These are phyloP conservation scores for Physocephala rufipes DNA, from an alignment of 2,888 invertebrate species.

Conservation along the genomic window DNA sequence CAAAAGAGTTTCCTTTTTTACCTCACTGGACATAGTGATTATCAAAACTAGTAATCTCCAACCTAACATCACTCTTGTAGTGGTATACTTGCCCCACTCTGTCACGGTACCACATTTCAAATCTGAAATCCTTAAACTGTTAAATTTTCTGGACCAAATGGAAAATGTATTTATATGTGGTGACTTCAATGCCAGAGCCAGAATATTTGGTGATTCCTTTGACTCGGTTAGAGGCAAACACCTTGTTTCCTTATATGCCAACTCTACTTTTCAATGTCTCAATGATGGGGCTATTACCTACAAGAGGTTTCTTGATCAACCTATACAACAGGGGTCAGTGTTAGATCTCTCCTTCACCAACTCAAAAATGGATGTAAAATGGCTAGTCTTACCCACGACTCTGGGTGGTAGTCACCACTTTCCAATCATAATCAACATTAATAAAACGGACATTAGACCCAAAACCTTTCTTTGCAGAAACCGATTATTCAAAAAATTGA, in stretches of 20 bases:
- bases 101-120: neutral
- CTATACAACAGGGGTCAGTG: neutral
- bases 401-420: conserved; percentile 12
- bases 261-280: neutral
- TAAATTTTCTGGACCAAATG: neutral
- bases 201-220: neutral
- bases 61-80: neutral
- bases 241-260: neutral
- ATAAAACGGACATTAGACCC: neutral
- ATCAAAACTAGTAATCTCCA: neutral
- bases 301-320: neutral
- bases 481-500: no score
- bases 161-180: neutral
- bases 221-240: neutral
- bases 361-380: neutral
- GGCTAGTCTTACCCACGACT: neutral
- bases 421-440: neutral
- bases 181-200: neutral
- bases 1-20: neutral
- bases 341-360: neutral
- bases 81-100: neutral
- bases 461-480: neutral
- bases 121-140: neutral
- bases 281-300: neutral
- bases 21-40: conserved; percentile 2